Evolutionary conservation across 2,113 vertebrate genomes (phyloP), one percentile per base, ranked within the genome.

Genomic region (Hiodon alosoides): DNA sequence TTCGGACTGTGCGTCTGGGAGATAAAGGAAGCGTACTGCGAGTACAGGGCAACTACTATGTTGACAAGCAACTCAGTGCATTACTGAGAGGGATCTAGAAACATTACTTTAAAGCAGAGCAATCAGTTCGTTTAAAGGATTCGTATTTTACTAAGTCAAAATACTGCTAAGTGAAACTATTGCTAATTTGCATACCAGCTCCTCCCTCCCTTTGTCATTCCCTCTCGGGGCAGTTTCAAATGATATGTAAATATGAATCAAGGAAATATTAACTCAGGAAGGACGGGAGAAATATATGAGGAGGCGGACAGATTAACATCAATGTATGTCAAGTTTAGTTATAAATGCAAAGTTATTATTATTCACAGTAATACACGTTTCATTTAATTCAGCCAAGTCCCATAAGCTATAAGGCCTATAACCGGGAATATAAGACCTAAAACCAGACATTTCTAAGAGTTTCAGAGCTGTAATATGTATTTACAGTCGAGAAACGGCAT

Each of bases 111-210:
- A 7, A 4, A 50, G 47, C 58, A n/a, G 55, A 4, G 51, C 14
- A 71, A 61, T 62, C 78, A 46, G 85, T 87, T 88, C 88, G 88
- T 81, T 86, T 85, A 82, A 16, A 69, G 16, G 31, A 84, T 80
- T 86, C 85, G 50, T 79, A 72, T 80, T 78, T 79, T 71, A 72
- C 62, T 55, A 72, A 76, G 67, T 66, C 54, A 58, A 57, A 66
- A 62, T 66, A 69, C 76, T 75, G 64, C 71, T 73, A 31, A 31
- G 31, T 31, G 31, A 31, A 31, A 31, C 31, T 31, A 31, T 31
- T 31, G 74, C 77, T 71, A 71, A 92, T 90, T 90, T 90, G 85
- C 87, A 89, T 89, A 10, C 61, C 68, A 77, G 54, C 71, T 74
- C 73, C 73, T 84, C 81, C 85, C 80, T 77, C 67, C 77, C 72